Evolutionary conservation across 2,888 invertebrate genomes (phyloP), one percentile per base, ranked within the genome.

Genomic region (Dicycla oo): DNA sequence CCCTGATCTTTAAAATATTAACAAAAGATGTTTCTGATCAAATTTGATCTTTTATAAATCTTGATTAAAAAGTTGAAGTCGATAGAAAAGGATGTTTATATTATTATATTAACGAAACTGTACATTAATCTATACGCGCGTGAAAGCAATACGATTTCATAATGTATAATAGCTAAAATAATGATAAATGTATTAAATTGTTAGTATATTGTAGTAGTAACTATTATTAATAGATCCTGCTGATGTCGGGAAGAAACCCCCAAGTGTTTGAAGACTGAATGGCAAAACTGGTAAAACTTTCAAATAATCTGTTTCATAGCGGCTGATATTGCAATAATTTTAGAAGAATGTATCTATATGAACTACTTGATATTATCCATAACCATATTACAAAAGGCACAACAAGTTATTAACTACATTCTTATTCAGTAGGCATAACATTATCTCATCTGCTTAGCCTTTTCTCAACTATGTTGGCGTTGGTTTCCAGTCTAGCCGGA

Each of bases 61-160:
- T 63, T 69, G 60, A 38, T 63, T n/a, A n/a, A n/a, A 30, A 65
- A 18, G 43, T 72, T 54, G n/a, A 63, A 83, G 18, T 79, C 75
- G 69, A 73, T 86, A 84, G 86, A 86, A 84, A 84, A 84, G 85
- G 86, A 86, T 84, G 75, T 26, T 47, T 63, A 72, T 62, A 62
- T 57, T 68, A 57, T 58, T 73, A 49, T 38, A 60, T 74, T 79
- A 73, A 64, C 3, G 49, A 79, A 73, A 83, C 78, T 69, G 77
- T 78, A 76, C 71, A 78, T 76, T 76, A 40, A 45, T 40, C 13
- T 45, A 30, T 11, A 75, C 54, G 72, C 73, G 76, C 68, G 72
- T 85, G n/a, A 45, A 69, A 84, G 74, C 85, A 82, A 85, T 72
- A 85, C 60, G 64, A 64, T 84, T 78, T 63, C 54, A 56, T 75